Percentiles rank a stretch among this genome's conserved stretches.
These are phyloP conservation scores for Seriola dumerili DNA, from an alignment of 2,113 vertebrate species.

Conservation along the genomic window DNA sequence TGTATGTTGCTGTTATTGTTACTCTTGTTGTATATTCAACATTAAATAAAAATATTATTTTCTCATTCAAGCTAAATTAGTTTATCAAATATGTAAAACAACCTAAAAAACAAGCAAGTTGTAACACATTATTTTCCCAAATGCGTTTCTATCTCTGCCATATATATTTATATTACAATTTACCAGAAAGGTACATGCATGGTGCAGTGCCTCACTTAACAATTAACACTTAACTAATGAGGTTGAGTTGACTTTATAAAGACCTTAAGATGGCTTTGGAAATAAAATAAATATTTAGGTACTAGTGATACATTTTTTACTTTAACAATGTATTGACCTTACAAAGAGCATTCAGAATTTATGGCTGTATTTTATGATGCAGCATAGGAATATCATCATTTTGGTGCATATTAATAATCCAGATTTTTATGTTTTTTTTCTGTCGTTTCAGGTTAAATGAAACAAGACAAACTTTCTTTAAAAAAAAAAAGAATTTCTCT, in stretches of 20 bases:
- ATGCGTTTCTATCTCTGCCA: neutral
- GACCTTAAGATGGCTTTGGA: neutral
- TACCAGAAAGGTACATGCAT: neutral
- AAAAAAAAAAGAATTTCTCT: neutral
- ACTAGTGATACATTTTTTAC: neutral
- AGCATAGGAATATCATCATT: neutral
- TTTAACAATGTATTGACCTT: neutral
- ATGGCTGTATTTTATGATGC: neutral
- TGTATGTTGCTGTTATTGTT: neutral
- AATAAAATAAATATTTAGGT: neutral
- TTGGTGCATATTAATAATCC: neutral
- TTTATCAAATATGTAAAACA: neutral
- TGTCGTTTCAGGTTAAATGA: conserved; percentile 81
- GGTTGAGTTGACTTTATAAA: neutral
- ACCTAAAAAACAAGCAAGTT: neutral
- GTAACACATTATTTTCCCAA: neutral
- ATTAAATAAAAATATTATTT: no score
- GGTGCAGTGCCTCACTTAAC: neutral
- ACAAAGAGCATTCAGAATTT: neutral
- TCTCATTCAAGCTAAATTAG: neutral
- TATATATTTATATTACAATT: neutral
- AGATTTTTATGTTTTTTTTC: conserved; percentile 21
- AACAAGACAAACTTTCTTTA: conserved; percentile 24
- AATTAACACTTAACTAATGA: no score
- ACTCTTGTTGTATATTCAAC: no score